These are phyloP conservation scores for Pachycephus smyrnensis DNA, from an alignment of 2,888 invertebrate species.

Conservation along the genomic window DNA sequence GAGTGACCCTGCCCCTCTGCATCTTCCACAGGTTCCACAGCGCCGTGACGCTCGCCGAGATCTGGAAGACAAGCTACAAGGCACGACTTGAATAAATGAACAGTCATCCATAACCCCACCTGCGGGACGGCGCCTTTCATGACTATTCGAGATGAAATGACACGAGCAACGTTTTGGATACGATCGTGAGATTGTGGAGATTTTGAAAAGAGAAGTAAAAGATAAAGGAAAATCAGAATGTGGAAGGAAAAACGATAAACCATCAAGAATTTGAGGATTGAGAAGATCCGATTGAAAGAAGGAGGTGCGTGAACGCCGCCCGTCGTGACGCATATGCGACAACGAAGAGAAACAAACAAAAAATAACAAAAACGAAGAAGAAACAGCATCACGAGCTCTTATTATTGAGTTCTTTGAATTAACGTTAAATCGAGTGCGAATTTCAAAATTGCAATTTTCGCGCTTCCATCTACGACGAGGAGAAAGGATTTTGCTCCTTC, in stretches of 20 bases:
- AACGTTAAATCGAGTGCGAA: background rate
- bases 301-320: background rate
- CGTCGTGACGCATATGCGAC: background rate
- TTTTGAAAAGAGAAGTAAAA: background rate
- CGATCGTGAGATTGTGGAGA: background rate
- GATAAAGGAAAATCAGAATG: background rate
- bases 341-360: background rate
- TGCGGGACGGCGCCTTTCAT: background rate
- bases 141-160: background rate
- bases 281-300: background rate
- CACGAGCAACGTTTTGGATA: background rate
- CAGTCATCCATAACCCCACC: background rate
- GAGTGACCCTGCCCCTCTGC: conserved; percentile 92
- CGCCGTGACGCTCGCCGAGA: conserved; percentile 93
- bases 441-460: background rate
- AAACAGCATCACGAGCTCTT: background rate
- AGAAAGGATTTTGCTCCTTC: background rate
- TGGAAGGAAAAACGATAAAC: background rate
- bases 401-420: background rate
- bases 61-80: conserved; percentile 96
- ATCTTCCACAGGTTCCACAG: conserved; percentile 98
- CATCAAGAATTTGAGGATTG: background rate
- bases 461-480: background rate
- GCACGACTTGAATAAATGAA: conserved; percentile 83
- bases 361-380: background rate